Percentiles rank a stretch among this genome's conserved stretches.
Evolutionary conservation across 2,797 vertebrate genomes (phyloP).

Genomic region (Coranthus polyacanthus): DNA sequence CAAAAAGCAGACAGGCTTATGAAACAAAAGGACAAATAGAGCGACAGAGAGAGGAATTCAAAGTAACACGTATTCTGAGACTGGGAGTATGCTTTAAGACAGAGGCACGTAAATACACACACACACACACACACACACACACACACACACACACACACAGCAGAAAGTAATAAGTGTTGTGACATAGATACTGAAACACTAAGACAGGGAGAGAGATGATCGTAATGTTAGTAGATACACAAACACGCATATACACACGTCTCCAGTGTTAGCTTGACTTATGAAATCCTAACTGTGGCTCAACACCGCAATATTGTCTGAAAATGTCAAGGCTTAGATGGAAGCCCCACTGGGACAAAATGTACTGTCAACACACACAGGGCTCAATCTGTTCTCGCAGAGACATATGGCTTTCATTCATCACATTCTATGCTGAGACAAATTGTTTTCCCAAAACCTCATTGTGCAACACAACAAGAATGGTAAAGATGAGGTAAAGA

Average conservation of each 20-base stretch:
- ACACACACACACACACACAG: constrained; percentile 30
- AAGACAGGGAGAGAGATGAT: constrained; percentile 63
- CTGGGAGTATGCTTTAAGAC: constrained; percentile 57
- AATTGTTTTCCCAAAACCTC: constrained; percentile 67
- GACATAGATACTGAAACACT: constrained; percentile 59
- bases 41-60: constrained; percentile 58
- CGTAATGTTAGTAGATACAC: constrained; percentile 37
- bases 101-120: constrained; percentile 37
- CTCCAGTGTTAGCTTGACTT: constrained; percentile 72
- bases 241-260: constrained; percentile 30
- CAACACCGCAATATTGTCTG: constrained; percentile 81
- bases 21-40: constrained; percentile 62
- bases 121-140: constrained; percentile 41
- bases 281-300: constrained; percentile 80
- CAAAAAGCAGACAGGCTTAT: constrained; percentile 52
- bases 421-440: constrained; percentile 70
- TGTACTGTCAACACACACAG: constrained; percentile 74
- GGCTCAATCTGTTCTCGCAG: constrained; percentile 67
- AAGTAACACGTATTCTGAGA: constrained; percentile 54
- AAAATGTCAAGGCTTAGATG: constrained; percentile 82
- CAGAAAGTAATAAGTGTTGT: constrained; percentile 72
- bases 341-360: constrained; percentile 79
- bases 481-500: constrained; percentile 48
- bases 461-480: constrained; percentile 54
- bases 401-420: constrained; percentile 78